Percentiles rank a stretch among this genome's conserved stretches.
phyloP scores from a whole-genome alignment of 2,113 vertebrate species.

The Crotophaga sulcirostris region DNA sequence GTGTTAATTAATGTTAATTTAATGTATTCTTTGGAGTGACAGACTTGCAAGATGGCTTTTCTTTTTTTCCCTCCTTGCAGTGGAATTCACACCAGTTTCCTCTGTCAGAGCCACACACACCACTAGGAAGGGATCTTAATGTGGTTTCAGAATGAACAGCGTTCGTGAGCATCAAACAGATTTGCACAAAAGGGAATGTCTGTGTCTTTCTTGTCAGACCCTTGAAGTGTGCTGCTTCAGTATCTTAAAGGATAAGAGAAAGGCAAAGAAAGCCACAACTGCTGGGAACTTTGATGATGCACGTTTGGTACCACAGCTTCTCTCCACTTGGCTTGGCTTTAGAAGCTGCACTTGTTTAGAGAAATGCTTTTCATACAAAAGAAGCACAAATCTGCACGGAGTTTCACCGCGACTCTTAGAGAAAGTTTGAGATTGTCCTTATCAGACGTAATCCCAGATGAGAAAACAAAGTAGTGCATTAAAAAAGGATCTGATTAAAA shows the following conservation, averaged over 20 bases:
- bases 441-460: background rate
- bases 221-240: slow-evolving; percentile 36
- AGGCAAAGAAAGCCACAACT: background rate
- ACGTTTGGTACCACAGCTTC: background rate
- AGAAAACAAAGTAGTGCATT: background rate
- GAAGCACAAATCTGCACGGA: background rate
- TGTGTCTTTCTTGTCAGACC: background rate
- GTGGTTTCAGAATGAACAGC: background rate
- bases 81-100: background rate
- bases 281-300: slow-evolving; percentile 17
- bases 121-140: background rate
- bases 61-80: background rate
- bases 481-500: background rate
- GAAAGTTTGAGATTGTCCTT: slow-evolving; percentile 2
- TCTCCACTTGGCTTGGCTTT: background rate
- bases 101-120: background rate
- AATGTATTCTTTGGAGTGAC: background rate
- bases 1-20: background rate
- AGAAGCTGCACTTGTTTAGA: background rate
- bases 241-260: slow-evolving; percentile 10
- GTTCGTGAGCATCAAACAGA: background rate
- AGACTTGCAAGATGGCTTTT: background rate
- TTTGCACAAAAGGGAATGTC: slow-evolving; percentile 27
- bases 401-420: background rate
- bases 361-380: background rate